A percentile compares a stretch with the other conserved stretches of the same genome.
Evolutionary conservation across 92 coral and sea anemone species (phyloP).

Genomic region (Hydrozoanthus gracilis): DNA sequence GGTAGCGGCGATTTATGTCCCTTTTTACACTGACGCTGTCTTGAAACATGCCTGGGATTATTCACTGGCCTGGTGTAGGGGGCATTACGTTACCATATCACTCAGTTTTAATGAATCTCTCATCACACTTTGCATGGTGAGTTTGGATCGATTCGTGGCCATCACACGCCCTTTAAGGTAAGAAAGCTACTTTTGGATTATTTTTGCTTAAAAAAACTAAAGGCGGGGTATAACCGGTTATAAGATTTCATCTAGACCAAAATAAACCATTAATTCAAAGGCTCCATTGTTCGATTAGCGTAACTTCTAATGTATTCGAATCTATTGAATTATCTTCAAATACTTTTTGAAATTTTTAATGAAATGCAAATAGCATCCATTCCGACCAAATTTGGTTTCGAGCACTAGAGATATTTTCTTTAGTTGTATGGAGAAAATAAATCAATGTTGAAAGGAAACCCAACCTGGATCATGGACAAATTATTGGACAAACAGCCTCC

Average conservation of each 20-base stretch:
- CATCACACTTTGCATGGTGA: constrained; percentile 27
- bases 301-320: no score
- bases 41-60: constrained; percentile 31
- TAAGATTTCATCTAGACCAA: not conserved
- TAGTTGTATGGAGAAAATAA: no score
- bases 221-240: not conserved
- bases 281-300: no score
- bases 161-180: constrained; percentile 41
- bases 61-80: constrained; percentile 50
- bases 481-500: no score
- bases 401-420: no score
- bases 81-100: constrained; percentile 43
- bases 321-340: no score
- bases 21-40: constrained; percentile 29
- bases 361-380: no score
- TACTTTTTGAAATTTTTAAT: no score
- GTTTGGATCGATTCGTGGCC: constrained; percentile 32
- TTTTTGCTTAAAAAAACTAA: no score
- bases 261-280: not conserved
- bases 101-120: constrained; percentile 44
- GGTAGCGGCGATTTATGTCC: constrained; percentile 35
- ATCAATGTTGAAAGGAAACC: no score
- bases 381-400: no score
- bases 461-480: no score
- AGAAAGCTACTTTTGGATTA: not conserved